phyloP scores from a whole-genome alignment of 2,797 vertebrate species.

The Serranus cabrilla region DNA sequence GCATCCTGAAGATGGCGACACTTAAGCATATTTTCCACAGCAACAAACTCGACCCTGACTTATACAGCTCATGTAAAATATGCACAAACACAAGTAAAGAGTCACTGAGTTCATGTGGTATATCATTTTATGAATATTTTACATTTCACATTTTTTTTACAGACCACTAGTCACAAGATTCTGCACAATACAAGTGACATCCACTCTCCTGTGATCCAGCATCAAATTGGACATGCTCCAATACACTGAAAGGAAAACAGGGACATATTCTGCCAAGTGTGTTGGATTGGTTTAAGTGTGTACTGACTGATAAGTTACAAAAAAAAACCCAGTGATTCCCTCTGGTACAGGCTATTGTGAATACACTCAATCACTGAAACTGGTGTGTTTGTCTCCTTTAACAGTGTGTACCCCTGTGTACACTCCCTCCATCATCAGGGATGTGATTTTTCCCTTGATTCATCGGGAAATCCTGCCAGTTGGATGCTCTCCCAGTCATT shows the following conservation, averaged over 20 bases:
- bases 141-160: background rate
- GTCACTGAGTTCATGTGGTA: slow-evolving; percentile 28
- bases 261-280: slow-evolving; percentile 3
- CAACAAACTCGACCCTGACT: background rate
- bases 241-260: background rate
- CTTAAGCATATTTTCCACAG: slow-evolving; percentile 36
- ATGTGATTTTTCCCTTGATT: slow-evolving; percentile 63
- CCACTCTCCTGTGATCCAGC: background rate
- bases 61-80: background rate
- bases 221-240: slow-evolving; percentile 9
- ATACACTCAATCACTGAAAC: background rate
- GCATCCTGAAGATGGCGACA: slow-evolving; percentile 69
- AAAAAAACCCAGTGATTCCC: background rate
- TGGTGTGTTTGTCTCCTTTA: slow-evolving; percentile 14
- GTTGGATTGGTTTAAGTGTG: background rate
- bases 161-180: background rate
- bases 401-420: slow-evolving; percentile 1
- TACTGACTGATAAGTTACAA: slow-evolving; percentile 4
- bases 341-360: background rate
- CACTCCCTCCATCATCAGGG: slow-evolving; percentile 46
- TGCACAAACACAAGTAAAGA: background rate
- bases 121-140: background rate
- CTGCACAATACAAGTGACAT: background rate
- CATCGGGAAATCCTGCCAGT: slow-evolving; percentile 72
- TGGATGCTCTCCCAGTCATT: slow-evolving; percentile 62